These are phyloP conservation scores for Melanostoma scalare DNA, from an alignment of 2,888 invertebrate species.

Conservation along the genomic window DNA sequence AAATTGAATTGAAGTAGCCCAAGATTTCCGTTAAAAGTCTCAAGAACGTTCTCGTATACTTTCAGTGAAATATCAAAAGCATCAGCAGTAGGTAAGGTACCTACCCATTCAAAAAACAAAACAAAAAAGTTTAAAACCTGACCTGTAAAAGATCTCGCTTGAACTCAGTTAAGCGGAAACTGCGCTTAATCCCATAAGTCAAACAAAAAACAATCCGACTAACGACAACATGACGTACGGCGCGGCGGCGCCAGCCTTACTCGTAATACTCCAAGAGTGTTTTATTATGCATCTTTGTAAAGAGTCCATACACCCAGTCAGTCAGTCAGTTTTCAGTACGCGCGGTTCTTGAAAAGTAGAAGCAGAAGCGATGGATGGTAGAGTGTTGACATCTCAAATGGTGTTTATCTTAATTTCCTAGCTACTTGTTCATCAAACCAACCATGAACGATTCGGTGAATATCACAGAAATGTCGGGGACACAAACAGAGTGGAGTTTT, in stretches of 20 bases:
- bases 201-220: slow-evolving; percentile 56
- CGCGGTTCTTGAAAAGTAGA: slow-evolving; percentile 27
- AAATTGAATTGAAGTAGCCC: too few species aligned
- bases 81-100: too few species aligned
- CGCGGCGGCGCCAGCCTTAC: slow-evolving; percentile 58
- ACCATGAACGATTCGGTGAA: slow-evolving; percentile 65
- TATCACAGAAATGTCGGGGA: slow-evolving; percentile 52
- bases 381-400: slow-evolving; percentile 71
- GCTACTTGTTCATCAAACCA: slow-evolving; percentile 68
- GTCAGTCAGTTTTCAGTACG: background rate
- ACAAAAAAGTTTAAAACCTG: background rate
- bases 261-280: background rate
- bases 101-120: background rate
- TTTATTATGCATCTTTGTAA: slow-evolving; percentile 46
- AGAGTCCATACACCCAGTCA: slow-evolving; percentile 1
- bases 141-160: slow-evolving; percentile 23
- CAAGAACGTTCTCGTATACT: too few species aligned
- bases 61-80: too few species aligned
- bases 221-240: background rate
- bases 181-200: slow-evolving; percentile 64
- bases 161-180: slow-evolving; percentile 51
- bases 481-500: slow-evolving; percentile 1
- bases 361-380: slow-evolving; percentile 33
- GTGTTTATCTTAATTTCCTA: slow-evolving; percentile 71
- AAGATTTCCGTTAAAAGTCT: too few species aligned